Conservation (phyloP, 1,140 invertebrate genomes). For the Rhagoletis zephyria region DNA sequence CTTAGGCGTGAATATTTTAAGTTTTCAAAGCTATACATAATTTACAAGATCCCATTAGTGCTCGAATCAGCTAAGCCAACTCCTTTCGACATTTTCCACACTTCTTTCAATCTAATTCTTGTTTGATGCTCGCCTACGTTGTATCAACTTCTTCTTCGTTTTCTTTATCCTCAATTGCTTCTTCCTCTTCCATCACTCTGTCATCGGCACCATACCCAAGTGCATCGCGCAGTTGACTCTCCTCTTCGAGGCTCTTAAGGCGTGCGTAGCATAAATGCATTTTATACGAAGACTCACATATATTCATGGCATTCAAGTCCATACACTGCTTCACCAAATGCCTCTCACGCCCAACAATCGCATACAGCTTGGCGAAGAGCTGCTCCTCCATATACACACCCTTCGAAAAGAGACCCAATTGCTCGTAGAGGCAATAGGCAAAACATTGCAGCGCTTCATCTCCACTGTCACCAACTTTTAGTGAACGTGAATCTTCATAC, state of each 20-base stretch:
- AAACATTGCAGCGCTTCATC: conserved; percentile 53
- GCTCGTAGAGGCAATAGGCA: conserved; percentile 35
- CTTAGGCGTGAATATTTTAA: too few species aligned
- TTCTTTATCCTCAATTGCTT: neutral
- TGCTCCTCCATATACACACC: conserved; percentile 6
- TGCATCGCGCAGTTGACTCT: neutral
- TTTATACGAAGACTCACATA: conserved; percentile 41
- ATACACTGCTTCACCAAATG: conserved; percentile 26
- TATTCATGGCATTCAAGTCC: conserved; percentile 40
- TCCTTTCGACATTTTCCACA: neutral
- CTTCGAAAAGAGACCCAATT: conserved; percentile 24
- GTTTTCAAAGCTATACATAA: too few species aligned
- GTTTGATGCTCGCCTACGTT: neutral
- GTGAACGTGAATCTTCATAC: neutral
- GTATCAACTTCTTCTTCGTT: neutral
- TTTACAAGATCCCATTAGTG: too few species aligned
- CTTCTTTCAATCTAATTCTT: neutral
- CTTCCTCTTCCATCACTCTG: too few species aligned
- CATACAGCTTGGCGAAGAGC: conserved; percentile 15
- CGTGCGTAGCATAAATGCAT: neutral
- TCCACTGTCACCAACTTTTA: neutral
- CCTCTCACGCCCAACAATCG: neutral
- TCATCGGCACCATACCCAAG: neutral
- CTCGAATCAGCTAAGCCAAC: too few species aligned
- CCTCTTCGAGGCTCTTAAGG: conserved; percentile 11